Evolutionary conservation across 2,888 invertebrate genomes (phyloP), one percentile per base, ranked within the genome.

Genomic region (Netelia melanura): DNA sequence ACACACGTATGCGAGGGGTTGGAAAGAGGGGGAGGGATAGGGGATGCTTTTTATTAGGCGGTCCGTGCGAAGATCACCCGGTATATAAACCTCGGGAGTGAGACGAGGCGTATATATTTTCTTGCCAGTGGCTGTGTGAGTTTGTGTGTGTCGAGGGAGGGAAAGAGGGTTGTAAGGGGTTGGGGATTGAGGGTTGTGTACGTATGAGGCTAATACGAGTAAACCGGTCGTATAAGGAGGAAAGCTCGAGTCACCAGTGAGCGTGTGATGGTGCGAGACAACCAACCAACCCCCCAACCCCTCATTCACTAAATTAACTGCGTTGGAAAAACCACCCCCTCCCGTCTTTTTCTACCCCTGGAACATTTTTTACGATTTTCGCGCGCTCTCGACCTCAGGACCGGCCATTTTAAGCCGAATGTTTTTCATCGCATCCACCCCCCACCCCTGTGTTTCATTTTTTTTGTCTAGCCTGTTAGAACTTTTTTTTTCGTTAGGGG

Each of bases 11-110:
- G 9, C 68, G 23, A 44, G 62, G 9, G 25, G 25, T 9, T 67
- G 21, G 65, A 52, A 62, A 76, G 30, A 5, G 30, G 30, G 0
- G 30, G 6, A 5, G 5, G 30, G 30, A 0, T 30, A 5, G 89
- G 91, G 92, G 91, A 91, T 93, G 93, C 92, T 93, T 93, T 93
- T 93, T 93, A 93, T 93, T 93, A 93, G 93, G 91, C 92, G 92
- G 91, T 88, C 86, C 75, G 79, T 71, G 43, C 87, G 89, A 89
- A 92, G 90, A 92, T 92, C 91, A 90, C 89, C 89, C 89, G 89
- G 89, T 90, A 81, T 87, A 86, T 85, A 82, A 80, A 85, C 77
- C 30, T 10, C 30, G 30, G 11, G 54, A 79, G 79, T 67, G 65
- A 84, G 80, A 65, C 58, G 48, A 38, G 61, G n/a, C 75, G 79